Evolutionary conservation across 2,797 vertebrate genomes (phyloP), one percentile per base, ranked within the genome.

Genomic region (Dendrocincla fuliginosa): DNA sequence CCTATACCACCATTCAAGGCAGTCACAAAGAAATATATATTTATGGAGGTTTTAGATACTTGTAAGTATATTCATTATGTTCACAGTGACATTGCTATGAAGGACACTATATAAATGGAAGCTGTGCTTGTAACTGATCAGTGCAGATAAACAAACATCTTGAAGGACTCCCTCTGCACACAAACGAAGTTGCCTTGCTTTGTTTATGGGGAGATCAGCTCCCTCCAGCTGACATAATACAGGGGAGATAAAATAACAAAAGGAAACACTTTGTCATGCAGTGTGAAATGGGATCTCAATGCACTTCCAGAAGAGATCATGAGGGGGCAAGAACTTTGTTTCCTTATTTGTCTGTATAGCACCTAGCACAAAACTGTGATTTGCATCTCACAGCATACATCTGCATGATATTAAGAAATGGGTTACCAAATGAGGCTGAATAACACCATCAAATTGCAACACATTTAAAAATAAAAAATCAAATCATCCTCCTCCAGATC

Each of bases 81-180:
- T 74, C 56, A 47, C 39, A 73, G 25, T 65, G 84, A 93, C 88
- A 95, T 87, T 95, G 90, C 50, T 60, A 19, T 61, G 75, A 96
- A 93, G 89, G 90, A 81, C 69, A 5, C 24, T 70, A 24, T 32
- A 67, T 49, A 89, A 94, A 94, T 56, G 90, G 79, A 92, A 94
- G 44, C 73, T 81, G 42, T 44, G 47, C 67, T 86, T 94, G 75
- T 44, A 87, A 50, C 44, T 20, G 42, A 93, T 91, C 65, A 25
- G 76, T 93, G 93, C 33, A 79, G 87, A 87, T 68, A 95, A 86
- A 91, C 61, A 87, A 95, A 64, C 50, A 92, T 24, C 61, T 53
- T 68, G 70, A 90, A 87, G 88, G 87, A 93, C 67, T 88, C 50
- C 47, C 24, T 47, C 63, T 75, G 55, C 77, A 80, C 55, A 78